phyloP scores from a whole-genome alignment of 2,113 vertebrate genomes.

The Microtus ochrogaster region DNA sequence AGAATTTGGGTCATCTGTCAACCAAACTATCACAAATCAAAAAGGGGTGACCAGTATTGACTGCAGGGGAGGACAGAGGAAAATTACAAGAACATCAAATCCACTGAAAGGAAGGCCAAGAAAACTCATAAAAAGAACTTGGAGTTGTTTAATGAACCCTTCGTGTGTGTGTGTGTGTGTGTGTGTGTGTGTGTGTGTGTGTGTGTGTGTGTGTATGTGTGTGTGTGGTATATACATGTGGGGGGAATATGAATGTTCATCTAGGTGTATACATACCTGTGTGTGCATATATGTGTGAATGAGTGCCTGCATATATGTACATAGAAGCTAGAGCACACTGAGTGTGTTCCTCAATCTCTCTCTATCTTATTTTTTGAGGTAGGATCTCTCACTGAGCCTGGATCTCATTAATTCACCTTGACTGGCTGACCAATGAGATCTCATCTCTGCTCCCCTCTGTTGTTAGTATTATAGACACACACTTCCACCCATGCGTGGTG shows the following conservation, averaged over 20 bases:
- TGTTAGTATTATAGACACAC: background rate
- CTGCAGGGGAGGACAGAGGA: background rate
- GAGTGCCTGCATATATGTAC: background rate
- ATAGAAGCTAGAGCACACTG: background rate
- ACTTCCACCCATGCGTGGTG: background rate
- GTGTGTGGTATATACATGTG: background rate
- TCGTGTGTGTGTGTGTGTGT: background rate
- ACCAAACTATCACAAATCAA: background rate
- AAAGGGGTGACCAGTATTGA: background rate
- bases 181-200: background rate
- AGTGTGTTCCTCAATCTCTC: background rate
- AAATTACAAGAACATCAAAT: background rate
- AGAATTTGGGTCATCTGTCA: background rate
- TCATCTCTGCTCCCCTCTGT: background rate
- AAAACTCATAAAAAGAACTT: background rate
- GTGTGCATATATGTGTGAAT: background rate
- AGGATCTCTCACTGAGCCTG: background rate
- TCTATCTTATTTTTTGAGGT: background rate
- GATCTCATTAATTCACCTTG: background rate
- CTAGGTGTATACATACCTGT: background rate
- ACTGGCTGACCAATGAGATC: background rate
- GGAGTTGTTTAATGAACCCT: background rate
- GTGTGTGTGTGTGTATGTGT: background rate
- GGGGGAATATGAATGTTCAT: background rate
- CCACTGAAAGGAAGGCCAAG: background rate